Conservation (phyloP, 2,797 vertebrate genomes). For the Moxostoma hubbsi region DNA sequence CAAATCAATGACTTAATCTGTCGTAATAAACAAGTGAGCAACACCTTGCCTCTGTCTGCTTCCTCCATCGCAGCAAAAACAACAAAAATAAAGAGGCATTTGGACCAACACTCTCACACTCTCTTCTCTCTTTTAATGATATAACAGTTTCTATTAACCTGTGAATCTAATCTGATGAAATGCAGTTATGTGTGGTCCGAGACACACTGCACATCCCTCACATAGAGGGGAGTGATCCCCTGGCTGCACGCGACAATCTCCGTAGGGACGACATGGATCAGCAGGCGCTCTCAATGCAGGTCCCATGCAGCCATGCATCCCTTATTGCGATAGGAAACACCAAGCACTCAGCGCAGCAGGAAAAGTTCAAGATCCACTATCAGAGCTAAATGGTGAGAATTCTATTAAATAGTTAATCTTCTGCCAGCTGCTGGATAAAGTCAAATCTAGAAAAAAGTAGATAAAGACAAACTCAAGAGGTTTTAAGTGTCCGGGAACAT, state of each 20-base stretch:
- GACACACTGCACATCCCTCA: slow-evolving; percentile 27
- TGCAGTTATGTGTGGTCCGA: slow-evolving; percentile 28
- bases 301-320: slow-evolving; percentile 57
- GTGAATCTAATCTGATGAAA: slow-evolving; percentile 51
- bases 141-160: slow-evolving; percentile 33
- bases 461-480: slow-evolving; percentile 31
- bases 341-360: slow-evolving; percentile 44
- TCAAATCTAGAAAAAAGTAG: slow-evolving; percentile 47
- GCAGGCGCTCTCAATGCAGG: slow-evolving; percentile 64
- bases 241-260: slow-evolving; percentile 39
- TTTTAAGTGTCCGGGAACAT: slow-evolving; percentile 46
- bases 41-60: slow-evolving; percentile 61
- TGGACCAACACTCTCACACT: not conserved
- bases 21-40: slow-evolving; percentile 82
- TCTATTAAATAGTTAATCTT: slow-evolving; percentile 57
- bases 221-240: slow-evolving; percentile 34
- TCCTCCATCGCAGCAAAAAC: slow-evolving; percentile 40
- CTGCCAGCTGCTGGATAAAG: slow-evolving; percentile 52
- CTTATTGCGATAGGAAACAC: slow-evolving; percentile 54
- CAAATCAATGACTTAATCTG: slow-evolving; percentile 83
- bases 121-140: slow-evolving; percentile 10
- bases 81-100: slow-evolving; percentile 23
- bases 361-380: slow-evolving; percentile 55
- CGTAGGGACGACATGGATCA: slow-evolving; percentile 65
- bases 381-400: slow-evolving; percentile 61